These are phyloP conservation scores for Phortica variegata DNA, from an alignment of 1,140 invertebrate genomes.

Conservation along the genomic window DNA sequence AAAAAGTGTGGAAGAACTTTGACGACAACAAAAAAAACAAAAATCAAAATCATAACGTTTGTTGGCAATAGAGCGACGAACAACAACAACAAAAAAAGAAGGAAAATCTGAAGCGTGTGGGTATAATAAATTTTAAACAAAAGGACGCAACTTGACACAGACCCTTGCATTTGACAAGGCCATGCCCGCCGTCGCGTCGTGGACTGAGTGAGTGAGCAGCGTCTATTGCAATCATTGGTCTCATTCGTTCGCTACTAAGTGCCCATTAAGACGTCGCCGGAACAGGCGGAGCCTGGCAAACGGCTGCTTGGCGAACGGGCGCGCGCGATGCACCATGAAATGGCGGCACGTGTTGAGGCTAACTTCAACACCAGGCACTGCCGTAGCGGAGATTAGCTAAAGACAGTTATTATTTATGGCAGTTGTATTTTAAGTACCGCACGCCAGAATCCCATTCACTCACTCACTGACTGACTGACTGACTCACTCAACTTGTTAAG, in stretches of 20 bases:
- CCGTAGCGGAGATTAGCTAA: slow-evolving; percentile 35
- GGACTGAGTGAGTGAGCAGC: too few species aligned
- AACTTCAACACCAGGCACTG: background rate
- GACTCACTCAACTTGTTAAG: slow-evolving; percentile 39
- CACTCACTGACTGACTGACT: background rate
- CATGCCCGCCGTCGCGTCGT: too few species aligned
- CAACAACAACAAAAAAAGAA: slow-evolving; percentile 13
- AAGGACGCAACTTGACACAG: too few species aligned
- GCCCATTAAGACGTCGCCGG: background rate
- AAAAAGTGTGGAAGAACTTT: too few species aligned
- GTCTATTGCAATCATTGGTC: too few species aligned
- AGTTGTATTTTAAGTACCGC: slow-evolving; percentile 52
- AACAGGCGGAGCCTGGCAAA: background rate
- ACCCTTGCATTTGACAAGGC: slow-evolving; percentile 39
- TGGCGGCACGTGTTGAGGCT: slow-evolving; percentile 37
- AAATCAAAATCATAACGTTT: background rate
- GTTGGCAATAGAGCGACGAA: background rate
- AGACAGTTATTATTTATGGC: slow-evolving; percentile 55
- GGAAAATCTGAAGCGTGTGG: too few species aligned
- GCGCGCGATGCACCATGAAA: slow-evolving; percentile 32
- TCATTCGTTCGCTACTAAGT: too few species aligned
- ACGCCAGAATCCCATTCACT: background rate
- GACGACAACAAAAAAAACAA: too few species aligned
- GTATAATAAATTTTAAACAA: too few species aligned
- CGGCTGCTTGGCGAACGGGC: background rate